These are phyloP conservation scores for Diadema setosum DNA, from an alignment of 35 echinoderm and acorn worm species.

Conservation along the genomic window DNA sequence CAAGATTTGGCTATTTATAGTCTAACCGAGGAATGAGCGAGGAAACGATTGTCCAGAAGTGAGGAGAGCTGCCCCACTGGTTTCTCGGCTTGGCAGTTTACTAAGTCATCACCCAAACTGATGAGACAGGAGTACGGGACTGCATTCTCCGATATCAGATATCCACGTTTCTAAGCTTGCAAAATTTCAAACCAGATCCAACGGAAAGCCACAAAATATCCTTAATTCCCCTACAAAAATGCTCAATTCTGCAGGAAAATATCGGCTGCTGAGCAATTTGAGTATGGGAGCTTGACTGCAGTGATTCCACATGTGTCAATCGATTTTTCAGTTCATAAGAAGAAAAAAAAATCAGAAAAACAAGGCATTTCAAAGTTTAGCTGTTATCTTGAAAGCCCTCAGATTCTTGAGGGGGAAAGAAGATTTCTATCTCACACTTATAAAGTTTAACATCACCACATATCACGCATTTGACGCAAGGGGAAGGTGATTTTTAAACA, in stretches of 20 bases:
- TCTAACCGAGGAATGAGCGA: too few relatives aligned
- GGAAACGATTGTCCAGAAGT: too few relatives aligned
- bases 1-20: too few relatives aligned
- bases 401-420: neutral
- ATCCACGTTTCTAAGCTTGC: neutral
- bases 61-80: too few relatives aligned
- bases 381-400: too few relatives aligned
- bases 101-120: too few relatives aligned
- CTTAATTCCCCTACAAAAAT: neutral
- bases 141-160: neutral
- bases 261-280: neutral
- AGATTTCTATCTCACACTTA: slow-evolving; percentile 4
- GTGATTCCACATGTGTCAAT: neutral
- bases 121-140: too few relatives aligned
- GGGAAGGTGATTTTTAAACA: neutral
- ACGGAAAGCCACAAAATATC: neutral
- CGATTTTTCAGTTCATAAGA: neutral
- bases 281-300: neutral
- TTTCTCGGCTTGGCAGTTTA: too few relatives aligned
- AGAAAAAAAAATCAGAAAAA: neutral
- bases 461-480: neutral
- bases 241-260: neutral
- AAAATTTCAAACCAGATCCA: neutral
- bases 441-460: neutral
- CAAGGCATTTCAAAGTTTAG: neutral